These are phyloP conservation scores for Diloba caeruleocephala DNA, from an alignment of 2,888 invertebrate species.

Conservation along the genomic window DNA sequence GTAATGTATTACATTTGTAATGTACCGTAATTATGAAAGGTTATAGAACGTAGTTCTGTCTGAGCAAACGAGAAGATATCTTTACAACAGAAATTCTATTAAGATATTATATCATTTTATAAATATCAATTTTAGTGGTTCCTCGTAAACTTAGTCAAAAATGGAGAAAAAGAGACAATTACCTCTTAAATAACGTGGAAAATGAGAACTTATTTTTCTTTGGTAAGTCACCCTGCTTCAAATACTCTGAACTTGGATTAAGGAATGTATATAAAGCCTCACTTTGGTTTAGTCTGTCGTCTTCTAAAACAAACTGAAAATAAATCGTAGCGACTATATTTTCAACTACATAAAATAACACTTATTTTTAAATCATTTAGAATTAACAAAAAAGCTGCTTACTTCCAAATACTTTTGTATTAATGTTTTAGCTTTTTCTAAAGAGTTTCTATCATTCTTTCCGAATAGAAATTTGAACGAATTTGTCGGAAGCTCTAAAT, in stretches of 20 bases:
- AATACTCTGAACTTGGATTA: constrained; percentile 97
- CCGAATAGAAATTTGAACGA: constrained; percentile 95
- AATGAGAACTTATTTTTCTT: constrained; percentile 96
- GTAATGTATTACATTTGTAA: no score
- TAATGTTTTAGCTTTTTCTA: constrained; percentile 94
- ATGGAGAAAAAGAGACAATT: constrained; percentile 45
- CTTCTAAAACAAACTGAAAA: constrained; percentile 94
- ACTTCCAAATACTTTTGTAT: constrained; percentile 96
- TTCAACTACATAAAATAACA: neutral
- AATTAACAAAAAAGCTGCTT: constrained; percentile 67
- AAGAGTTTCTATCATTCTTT: constrained; percentile 93
- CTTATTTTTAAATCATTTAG: neutral
- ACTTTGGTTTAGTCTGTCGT: constrained; percentile 95
- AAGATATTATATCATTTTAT: no score
- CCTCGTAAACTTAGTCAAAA: no score
- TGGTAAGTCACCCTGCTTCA: constrained; percentile 94
- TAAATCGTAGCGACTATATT: constrained; percentile 41
- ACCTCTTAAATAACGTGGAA: constrained; percentile 96
- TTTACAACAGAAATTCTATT: no score
- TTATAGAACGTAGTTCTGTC: no score
- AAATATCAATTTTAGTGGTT: no score
- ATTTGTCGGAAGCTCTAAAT: constrained; percentile 94
- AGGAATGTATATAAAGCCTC: constrained; percentile 97
- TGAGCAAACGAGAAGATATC: no score
- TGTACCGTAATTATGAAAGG: no score